A percentile compares a stretch with the other conserved stretches of the same genome.
These are phyloP conservation scores for Andrena chrysosceles DNA, from an alignment of 2,888 invertebrate genomes.

Conservation along the genomic window DNA sequence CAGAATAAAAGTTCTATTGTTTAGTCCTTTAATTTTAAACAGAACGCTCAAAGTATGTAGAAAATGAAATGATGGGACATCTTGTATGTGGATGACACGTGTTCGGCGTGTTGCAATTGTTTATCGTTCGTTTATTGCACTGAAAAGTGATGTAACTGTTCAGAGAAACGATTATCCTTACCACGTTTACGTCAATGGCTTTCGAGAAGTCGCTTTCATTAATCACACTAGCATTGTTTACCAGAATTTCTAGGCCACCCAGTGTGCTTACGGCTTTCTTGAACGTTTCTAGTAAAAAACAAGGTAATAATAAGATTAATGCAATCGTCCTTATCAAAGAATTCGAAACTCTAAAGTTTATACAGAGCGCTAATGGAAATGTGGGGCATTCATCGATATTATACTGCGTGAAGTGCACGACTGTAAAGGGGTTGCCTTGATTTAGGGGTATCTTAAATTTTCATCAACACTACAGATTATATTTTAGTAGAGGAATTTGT, in stretches of 20 bases:
- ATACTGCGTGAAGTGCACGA: no score
- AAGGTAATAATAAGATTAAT: background rate
- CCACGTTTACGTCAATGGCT: constrained; percentile 82
- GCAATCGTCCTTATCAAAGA: background rate
- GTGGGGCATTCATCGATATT: no score
- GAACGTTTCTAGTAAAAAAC: constrained; percentile 82
- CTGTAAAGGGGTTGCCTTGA: no score
- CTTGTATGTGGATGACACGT: no score
- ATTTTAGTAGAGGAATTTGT: no score
- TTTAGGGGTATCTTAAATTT: no score
- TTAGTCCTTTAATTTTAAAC: no score
- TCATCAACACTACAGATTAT: no score
- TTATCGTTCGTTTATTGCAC: background rate
- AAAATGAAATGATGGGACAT: no score
- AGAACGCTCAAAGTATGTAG: no score
- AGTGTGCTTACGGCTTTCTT: constrained; percentile 84
- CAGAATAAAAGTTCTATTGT: no score
- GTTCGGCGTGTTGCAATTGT: background rate
- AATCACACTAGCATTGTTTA: constrained; percentile 82
- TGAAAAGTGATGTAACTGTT: background rate
- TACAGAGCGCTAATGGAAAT: no score
- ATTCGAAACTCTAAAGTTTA: background rate
- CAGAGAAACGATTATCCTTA: constrained; percentile 62
- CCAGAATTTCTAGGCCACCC: constrained; percentile 86
- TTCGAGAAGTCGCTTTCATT: constrained; percentile 78